A percentile compares a stretch with the other conserved stretches of the same genome.
phyloP scores from a whole-genome alignment of 2,113 vertebrate genomes.

The Salvelinus fontinalis region DNA sequence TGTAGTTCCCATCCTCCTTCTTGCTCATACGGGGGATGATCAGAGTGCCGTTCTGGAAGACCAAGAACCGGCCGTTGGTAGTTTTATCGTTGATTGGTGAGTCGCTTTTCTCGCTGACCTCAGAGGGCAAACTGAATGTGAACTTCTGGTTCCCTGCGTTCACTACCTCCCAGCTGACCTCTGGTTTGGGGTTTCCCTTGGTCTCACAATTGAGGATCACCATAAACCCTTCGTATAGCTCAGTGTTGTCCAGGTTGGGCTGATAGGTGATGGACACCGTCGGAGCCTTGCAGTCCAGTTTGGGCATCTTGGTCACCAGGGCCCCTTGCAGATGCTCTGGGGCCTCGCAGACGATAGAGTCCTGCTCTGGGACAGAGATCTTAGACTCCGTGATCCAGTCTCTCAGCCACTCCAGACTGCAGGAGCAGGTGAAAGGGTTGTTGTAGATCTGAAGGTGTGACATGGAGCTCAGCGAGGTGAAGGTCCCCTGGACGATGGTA shows the following conservation, averaged over 20 bases:
- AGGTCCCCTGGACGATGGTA: constrained; percentile 83
- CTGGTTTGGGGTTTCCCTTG: constrained; percentile 81
- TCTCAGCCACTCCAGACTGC: constrained; percentile 88
- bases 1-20: constrained; percentile 90
- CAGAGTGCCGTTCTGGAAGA: constrained; percentile 86
- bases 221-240: constrained; percentile 76
- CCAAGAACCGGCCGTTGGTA: constrained; percentile 73
- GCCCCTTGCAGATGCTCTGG: constrained; percentile 82
- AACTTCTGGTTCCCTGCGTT: constrained; percentile 77
- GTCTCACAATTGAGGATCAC: constrained; percentile 82
- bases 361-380: constrained; percentile 85
- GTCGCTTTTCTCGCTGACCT: constrained; percentile 53
- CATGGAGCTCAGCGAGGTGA: constrained; percentile 81
- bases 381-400: constrained; percentile 85
- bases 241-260: constrained; percentile 75
- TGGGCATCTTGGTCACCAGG: constrained; percentile 77
- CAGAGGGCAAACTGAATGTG: constrained; percentile 70
- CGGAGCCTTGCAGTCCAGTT: constrained; percentile 78
- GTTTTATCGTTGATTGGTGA: constrained; percentile 64
- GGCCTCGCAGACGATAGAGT: constrained; percentile 80
- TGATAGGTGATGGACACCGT: constrained; percentile 72
- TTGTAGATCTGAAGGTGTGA: constrained; percentile 93
- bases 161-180: constrained; percentile 87
- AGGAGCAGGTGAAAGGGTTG: constrained; percentile 92
- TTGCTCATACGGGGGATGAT: constrained; percentile 85